Conservation (phyloP, 2,113 vertebrate genomes). For the Pogona vitticeps region DNA sequence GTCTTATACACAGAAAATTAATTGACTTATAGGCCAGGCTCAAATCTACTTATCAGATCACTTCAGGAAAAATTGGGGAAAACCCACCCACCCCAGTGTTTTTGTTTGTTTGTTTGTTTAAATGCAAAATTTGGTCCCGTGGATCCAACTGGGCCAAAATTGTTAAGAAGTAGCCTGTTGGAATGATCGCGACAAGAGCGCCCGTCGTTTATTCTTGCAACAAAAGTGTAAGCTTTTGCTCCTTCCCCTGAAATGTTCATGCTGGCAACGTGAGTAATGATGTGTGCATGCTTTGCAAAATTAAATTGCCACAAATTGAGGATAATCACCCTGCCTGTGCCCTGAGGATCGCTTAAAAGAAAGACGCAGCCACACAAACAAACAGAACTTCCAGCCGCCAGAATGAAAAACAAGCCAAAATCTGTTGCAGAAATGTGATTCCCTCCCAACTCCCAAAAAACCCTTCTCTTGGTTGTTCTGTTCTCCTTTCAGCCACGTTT, state of each 20-base stretch:
- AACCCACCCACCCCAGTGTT: too few relatives aligned
- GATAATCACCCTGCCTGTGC: background rate
- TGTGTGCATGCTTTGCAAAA: background rate
- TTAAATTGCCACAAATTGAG: conserved; percentile 4
- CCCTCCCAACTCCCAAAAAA: too few relatives aligned
- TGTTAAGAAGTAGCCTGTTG: background rate
- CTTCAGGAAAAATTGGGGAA: too few relatives aligned
- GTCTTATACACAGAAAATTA: too few relatives aligned
- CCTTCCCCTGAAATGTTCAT: too few relatives aligned
- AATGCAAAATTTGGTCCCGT: background rate
- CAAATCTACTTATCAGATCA: too few relatives aligned
- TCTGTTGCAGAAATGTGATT: too few relatives aligned
- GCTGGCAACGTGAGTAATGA: background rate
- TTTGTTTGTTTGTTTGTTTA: too few relatives aligned
- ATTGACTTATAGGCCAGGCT: too few relatives aligned
- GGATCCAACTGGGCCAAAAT: background rate
- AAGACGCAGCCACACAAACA: background rate
- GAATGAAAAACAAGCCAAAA: conserved; percentile 25
- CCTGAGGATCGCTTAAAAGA: background rate
- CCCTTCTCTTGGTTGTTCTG: too few relatives aligned
- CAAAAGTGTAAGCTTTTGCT: background rate
- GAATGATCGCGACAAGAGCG: background rate
- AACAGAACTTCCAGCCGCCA: too few relatives aligned
- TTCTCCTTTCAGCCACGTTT: too few relatives aligned
- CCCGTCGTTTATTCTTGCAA: background rate